Conservation (phyloP, 1,140 invertebrate genomes). For the Sycobia sp. region DNA sequence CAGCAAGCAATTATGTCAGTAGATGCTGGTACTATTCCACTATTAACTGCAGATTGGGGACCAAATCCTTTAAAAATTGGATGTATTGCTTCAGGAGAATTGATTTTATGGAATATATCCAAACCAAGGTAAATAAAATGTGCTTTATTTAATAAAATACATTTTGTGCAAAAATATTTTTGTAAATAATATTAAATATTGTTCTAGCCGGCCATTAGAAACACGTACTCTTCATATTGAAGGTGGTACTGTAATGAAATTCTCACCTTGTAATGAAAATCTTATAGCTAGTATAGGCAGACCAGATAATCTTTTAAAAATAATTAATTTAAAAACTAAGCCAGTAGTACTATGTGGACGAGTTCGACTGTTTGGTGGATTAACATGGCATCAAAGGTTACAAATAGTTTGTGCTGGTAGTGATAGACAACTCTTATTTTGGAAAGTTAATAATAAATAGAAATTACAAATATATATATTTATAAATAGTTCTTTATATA, state of each 20-base stretch:
- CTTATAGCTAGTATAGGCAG: conserved; percentile 67
- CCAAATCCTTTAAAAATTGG: conserved; percentile 69
- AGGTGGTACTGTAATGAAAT: conserved; percentile 64
- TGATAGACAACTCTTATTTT: conserved; percentile 68
- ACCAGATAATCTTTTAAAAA: conserved; percentile 66
- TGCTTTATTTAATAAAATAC: conserved; percentile 11
- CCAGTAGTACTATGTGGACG: conserved; percentile 61
- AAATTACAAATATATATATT: conserved; percentile 31
- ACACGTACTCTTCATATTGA: conserved; percentile 64
- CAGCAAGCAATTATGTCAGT: conserved; percentile 75
- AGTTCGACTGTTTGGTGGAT: conserved; percentile 64
- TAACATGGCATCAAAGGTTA: conserved; percentile 69
- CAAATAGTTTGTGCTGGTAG: conserved; percentile 68
- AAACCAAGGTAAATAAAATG: conserved; percentile 60
- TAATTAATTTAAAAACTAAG: conserved; percentile 65
- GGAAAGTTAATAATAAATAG: conserved; percentile 68
- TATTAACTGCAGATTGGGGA: conserved; percentile 75
- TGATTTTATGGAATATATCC: conserved; percentile 69
- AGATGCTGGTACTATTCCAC: conserved; percentile 67
- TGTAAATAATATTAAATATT: conserved; percentile 27
- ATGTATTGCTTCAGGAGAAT: conserved; percentile 67
- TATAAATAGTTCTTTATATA: conserved; percentile 9
- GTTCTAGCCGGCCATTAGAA: conserved; percentile 63
- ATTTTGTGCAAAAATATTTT: conserved; percentile 18
- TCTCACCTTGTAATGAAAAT: conserved; percentile 64